Percentiles rank a stretch among this genome's conserved stretches.
phyloP scores from a whole-genome alignment of 2,888 invertebrate species.

The Mantis religiosa region DNA sequence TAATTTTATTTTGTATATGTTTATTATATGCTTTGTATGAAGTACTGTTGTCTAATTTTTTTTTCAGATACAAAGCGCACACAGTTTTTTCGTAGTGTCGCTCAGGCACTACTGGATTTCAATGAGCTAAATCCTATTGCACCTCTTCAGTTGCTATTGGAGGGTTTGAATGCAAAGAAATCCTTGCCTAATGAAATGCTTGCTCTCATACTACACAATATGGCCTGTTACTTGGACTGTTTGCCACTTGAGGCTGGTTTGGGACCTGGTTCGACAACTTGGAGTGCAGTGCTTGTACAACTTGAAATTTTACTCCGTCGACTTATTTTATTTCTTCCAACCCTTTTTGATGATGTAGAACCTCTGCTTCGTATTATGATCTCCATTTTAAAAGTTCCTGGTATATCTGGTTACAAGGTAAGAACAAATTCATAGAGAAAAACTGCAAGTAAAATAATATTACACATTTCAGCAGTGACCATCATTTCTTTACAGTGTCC shows the following conservation, averaged over 20 bases:
- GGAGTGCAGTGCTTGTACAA: constrained; percentile 78
- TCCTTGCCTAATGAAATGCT: constrained; percentile 53
- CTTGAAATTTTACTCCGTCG: constrained; percentile 83
- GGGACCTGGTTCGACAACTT: constrained; percentile 59
- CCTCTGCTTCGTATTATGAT: constrained; percentile 73
- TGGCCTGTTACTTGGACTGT: constrained; percentile 90
- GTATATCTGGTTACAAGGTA: constrained; percentile 76
- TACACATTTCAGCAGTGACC: too few species aligned
- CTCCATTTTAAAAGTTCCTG: constrained; percentile 77
- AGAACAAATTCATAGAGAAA: constrained; percentile 16
- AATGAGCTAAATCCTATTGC: constrained; percentile 92
- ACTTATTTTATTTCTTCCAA: constrained; percentile 64
- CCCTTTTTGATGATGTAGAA: constrained; percentile 61
- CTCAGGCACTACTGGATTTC: constrained; percentile 90
- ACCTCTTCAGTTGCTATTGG: constrained; percentile 85
- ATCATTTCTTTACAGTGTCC: too few species aligned
- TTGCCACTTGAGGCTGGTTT: constrained; percentile 72
- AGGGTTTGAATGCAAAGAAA: constrained; percentile 59
- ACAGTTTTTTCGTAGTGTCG: constrained; percentile 91
- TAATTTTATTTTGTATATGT: too few species aligned
- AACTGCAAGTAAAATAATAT: too few species aligned
- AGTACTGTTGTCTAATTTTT: not conserved
- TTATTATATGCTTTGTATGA: not conserved
- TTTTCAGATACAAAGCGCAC: constrained; percentile 63
- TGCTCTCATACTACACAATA: constrained; percentile 79